Percentiles rank a stretch among this genome's conserved stretches.
Evolutionary conservation across 2,888 invertebrate species (phyloP).

Genomic region (Dromius quadrimaculatus): DNA sequence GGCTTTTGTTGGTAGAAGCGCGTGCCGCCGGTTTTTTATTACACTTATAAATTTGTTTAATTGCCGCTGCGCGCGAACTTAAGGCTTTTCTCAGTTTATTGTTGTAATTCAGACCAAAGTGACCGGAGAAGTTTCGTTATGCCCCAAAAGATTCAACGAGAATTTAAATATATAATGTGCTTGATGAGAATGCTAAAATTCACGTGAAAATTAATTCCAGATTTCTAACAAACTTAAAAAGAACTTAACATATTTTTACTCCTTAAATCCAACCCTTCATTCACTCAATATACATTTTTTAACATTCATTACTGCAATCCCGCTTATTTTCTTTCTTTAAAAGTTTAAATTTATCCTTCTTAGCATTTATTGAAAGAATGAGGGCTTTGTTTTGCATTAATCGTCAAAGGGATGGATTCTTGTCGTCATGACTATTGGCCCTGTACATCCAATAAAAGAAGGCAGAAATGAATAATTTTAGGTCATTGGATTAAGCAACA

Average conservation of each 20-base stretch:
- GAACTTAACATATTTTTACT: constrained; percentile 14
- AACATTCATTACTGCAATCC: constrained; percentile 1
- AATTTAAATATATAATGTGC: constrained; percentile 49
- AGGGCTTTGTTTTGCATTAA: no score
- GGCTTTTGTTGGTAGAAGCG: no score
- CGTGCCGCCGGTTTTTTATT: constrained; percentile 62
- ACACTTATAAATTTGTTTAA: constrained; percentile 67
- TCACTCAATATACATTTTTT: not conserved
- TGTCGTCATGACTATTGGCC: no score
- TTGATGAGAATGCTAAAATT: constrained; percentile 44
- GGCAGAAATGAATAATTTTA: no score
- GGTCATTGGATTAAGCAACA: no score
- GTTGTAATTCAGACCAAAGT: constrained; percentile 41
- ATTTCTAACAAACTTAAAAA: constrained; percentile 13
- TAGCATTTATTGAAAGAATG: no score
- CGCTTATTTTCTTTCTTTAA: not conserved
- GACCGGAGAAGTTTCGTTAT: constrained; percentile 33
- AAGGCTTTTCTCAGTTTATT: constrained; percentile 53
- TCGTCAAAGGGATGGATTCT: no score
- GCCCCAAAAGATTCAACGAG: constrained; percentile 23
- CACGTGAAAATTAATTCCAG: constrained; percentile 45
- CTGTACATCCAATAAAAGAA: no score
- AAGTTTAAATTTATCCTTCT: no score
- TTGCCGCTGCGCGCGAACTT: constrained; percentile 64
- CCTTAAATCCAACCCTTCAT: constrained; percentile 2